Evolutionary conservation across 2,888 invertebrate genomes (phyloP).

Genomic region (Monoplex corrugatus): DNA sequence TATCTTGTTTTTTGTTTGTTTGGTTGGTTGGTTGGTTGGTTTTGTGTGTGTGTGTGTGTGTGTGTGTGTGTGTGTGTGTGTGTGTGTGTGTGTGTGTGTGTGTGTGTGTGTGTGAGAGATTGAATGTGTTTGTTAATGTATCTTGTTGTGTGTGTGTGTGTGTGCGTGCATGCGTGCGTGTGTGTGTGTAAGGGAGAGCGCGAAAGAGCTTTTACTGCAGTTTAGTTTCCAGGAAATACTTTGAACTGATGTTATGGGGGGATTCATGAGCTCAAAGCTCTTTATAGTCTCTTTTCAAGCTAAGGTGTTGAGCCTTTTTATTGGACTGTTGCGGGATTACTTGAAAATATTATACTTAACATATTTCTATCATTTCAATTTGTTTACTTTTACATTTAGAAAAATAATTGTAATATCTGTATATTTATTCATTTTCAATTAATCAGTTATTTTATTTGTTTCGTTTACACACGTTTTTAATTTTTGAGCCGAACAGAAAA

Average conservation of each 20-base stretch:
- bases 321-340: background rate
- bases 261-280: background rate
- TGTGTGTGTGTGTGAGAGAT: background rate
- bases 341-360: background rate
- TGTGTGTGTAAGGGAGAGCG: slow-evolving; percentile 23
- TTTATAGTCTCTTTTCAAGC: background rate
- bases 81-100: slow-evolving; percentile 3
- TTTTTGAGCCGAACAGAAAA: too few relatives aligned
- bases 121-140: slow-evolving; percentile 37
- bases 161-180: background rate
- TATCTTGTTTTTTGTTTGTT: too few relatives aligned
- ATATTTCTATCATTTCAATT: too few relatives aligned
- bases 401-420: too few relatives aligned
- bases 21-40: too few relatives aligned
- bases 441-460: too few relatives aligned
- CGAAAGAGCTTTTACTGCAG: background rate
- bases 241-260: background rate
- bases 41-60: slow-evolving; percentile 31
- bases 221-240: background rate
- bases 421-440: too few relatives aligned
- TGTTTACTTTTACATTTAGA: too few relatives aligned
- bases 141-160: slow-evolving; percentile 39
- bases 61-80: slow-evolving; percentile 17
- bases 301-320: too few relatives aligned
- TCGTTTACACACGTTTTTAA: too few relatives aligned